Conservation (phyloP, 64 coral and sea anemone species). For the Trachythela sp. region DNA sequence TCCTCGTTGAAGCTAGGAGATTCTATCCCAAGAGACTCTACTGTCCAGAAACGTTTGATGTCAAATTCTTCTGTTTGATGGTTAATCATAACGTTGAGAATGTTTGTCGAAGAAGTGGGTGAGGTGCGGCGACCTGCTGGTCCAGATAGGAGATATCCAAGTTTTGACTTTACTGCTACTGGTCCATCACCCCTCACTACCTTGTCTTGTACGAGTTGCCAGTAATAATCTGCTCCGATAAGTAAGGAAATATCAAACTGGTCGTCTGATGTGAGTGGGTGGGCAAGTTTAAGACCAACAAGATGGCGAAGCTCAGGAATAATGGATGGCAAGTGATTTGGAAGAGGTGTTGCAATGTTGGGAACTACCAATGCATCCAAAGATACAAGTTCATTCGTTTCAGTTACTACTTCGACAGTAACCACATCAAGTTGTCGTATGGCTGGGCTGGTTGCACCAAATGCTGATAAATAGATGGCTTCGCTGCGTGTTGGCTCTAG, state of each 20-base stretch:
- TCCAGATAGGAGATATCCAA: no score
- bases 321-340: neutral
- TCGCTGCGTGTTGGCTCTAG: neutral
- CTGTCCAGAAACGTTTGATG: no score
- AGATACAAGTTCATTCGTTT: neutral
- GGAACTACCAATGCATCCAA: neutral
- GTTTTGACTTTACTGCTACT: no score
- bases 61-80: neutral
- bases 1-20: neutral
- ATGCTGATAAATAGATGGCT: neutral
- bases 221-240: conserved; percentile 26
- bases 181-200: neutral
- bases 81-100: neutral
- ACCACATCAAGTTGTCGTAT: no score
- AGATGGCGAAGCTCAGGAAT: neutral
- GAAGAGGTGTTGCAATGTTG: neutral
- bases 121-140: no score
- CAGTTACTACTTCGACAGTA: no score
- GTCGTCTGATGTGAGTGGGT: neutral
- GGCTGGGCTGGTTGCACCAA: neutral
- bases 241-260: no score
- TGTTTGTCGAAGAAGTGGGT: neutral
- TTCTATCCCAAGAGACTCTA: neutral
- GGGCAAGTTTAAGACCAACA: neutral
- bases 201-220: neutral